Evolutionary conservation across 2,113 vertebrate genomes (phyloP), one percentile per base, ranked within the genome.

Genomic region (Phrynocephalus versicolor): DNA sequence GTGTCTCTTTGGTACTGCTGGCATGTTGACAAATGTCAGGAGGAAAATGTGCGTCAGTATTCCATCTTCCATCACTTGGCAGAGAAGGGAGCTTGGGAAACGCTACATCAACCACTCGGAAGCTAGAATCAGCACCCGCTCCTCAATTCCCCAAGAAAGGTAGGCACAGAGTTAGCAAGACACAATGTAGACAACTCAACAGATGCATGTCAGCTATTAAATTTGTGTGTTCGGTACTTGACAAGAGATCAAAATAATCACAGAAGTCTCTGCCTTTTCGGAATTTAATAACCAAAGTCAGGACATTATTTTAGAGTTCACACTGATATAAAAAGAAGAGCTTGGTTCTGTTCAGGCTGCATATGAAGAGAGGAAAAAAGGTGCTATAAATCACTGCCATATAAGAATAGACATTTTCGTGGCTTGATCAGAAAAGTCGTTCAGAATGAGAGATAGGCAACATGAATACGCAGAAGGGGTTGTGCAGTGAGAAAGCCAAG

Each of bases 401-500:
- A 73, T 10, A 74, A 9, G 2, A 1, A 74, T 74, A 25, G n/a
- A 62, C 6, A 41, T 64, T 12, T 13, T 82, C 33, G 82, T 15
- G 0, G 2, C 73, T 18, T 9, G 39, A 51, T n/a, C 14, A 2
- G 39, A 30, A 15, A 83, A 73, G 23, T 39, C 41, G 30, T 41
- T 65, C 60, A 41, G 39, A 25, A 4, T n/a, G 55, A 35, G 13
- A 58, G 23, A 23, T 30, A 0, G 25, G 41, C 10, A 27, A 7
- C 58, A 1, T 57, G 88, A 89, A 33, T 37, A 70, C 41, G 57
- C 21, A 69, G 25, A 1, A 71, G 15, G 64, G 84, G 88, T 87
- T 87, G 82, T 84, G 65, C 81, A 88, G 64, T 14, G 69, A 85
- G 90, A 89, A 89, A 90, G 70, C 84, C 75, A 77, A 91, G 70